These are phyloP conservation scores for Porites rus DNA, from an alignment of 92 coral and sea anemone genomes.

Conservation along the genomic window DNA sequence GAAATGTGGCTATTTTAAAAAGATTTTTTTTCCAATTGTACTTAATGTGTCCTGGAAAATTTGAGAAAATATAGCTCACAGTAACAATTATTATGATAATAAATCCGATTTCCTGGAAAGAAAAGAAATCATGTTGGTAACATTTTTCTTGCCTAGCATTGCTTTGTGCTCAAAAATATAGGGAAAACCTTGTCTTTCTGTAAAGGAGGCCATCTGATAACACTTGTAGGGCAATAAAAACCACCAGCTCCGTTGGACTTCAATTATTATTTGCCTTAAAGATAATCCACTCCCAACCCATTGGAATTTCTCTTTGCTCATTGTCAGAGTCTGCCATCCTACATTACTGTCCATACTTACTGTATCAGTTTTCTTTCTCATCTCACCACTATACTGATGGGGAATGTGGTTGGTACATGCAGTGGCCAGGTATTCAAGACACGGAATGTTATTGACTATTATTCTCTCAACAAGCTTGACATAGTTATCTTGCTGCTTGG, in stretches of 20 bases:
- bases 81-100: not conserved
- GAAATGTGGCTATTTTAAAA: not conserved
- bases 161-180: not conserved
- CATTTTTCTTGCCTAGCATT: not conserved
- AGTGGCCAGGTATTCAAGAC: constrained; percentile 25
- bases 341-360: constrained; percentile 45
- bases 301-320: not conserved
- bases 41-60: not conserved
- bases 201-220: too few species aligned
- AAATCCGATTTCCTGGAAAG: not conserved
- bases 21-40: not conserved
- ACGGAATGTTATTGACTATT: constrained; percentile 40
- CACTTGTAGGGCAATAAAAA: too few species aligned
- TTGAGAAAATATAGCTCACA: not conserved
- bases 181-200: not conserved
- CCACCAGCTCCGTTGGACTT: too few species aligned
- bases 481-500: constrained; percentile 66
- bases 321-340: not conserved
- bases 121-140: not conserved
- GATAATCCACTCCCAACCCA: not conserved
- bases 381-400: constrained; percentile 64
- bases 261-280: too few species aligned
- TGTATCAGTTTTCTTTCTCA: constrained; percentile 55
- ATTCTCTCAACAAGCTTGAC: constrained; percentile 66
- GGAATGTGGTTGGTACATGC: constrained; percentile 26